Conservation (phyloP, 2,888 invertebrate genomes). For the Agrypnus murinus region DNA sequence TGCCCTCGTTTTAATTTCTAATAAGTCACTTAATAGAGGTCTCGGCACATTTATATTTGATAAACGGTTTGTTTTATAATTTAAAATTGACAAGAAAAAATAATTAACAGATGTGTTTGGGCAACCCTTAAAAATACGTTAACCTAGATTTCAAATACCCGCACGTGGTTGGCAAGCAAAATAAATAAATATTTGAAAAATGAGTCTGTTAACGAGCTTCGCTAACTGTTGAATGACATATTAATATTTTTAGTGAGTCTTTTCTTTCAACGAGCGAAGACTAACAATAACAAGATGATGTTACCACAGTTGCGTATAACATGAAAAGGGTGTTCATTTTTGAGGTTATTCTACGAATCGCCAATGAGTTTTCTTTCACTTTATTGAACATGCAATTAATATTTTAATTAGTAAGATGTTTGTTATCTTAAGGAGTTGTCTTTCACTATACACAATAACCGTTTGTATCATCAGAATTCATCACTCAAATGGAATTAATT, state of each 20-base stretch:
- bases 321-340: conserved; percentile 50
- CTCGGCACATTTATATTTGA: too few species aligned
- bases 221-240: conserved; percentile 18
- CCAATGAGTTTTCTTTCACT: too few species aligned
- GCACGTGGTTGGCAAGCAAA: conserved; percentile 28
- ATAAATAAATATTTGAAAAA: conserved; percentile 27
- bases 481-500: too few species aligned
- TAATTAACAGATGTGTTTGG: conserved; percentile 28
- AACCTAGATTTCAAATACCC: conserved; percentile 25
- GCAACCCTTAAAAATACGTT: background rate
- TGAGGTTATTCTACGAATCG: conserved; percentile 50
- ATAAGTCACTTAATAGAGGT: too few species aligned
- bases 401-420: too few species aligned
- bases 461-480: too few species aligned
- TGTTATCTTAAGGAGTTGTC: too few species aligned
- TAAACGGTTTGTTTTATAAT: conserved; percentile 22
- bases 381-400: too few species aligned
- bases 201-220: conserved; percentile 13
- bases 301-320: conserved; percentile 49
- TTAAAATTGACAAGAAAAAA: conserved; percentile 24
- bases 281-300: conserved; percentile 49
- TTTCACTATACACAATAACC: too few species aligned
- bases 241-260: conserved; percentile 38
- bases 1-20: too few species aligned
- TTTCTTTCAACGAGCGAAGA: conserved; percentile 47